Evolutionary conservation across 2,113 vertebrate genomes (phyloP), one percentile per base, ranked within the genome.

Genomic region (Dipodomys stephensi): DNA sequence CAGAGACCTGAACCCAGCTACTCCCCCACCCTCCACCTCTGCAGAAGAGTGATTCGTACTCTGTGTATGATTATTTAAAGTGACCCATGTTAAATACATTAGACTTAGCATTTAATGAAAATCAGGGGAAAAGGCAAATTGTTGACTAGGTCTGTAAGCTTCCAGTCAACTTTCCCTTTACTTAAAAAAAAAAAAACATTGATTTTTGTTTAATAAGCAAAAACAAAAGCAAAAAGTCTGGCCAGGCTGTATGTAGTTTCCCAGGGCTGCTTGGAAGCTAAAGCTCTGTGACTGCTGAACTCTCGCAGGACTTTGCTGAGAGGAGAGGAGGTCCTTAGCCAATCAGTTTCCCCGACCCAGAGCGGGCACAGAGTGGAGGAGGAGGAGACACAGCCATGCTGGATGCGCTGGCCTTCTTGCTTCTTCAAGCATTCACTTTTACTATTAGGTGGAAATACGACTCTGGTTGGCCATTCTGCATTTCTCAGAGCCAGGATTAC

Each of bases 291-390:
- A 19, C n/a, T 2, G 65, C 65, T 53, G 18, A n/a, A 28, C 67
- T 83, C 96, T 49, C 92, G 7, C 7, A 91, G 93, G 96, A 91
- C 53, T 64, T 94, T 86, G 76, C n/a, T 67, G 91, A 89, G 67
- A 77, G 71, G 83, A 27, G 7, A 8, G 62, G n/a, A 10, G 78
- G 72, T 73, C 68, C 68, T n/a, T 3, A 12, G 57, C 76, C 67
- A 62, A 35, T 74, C 7, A 44, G 69, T 83, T 71, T 22, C 67
- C 71, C 65, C 1, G 92, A 82, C 71, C 57, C 7, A 4, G 8
- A 76, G 60, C 65, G 62, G 57, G 8, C 22, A 5, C 72, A 72
- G 87, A 68, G 1, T 1, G 13, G 23, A 53, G 68, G 27, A 80
- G 77, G 27, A 25, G 16, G 46, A 83, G 77, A n/a, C 28, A 19